These are phyloP conservation scores for Xanthia icteritia DNA, from an alignment of 2,888 invertebrate genomes.

Conservation along the genomic window DNA sequence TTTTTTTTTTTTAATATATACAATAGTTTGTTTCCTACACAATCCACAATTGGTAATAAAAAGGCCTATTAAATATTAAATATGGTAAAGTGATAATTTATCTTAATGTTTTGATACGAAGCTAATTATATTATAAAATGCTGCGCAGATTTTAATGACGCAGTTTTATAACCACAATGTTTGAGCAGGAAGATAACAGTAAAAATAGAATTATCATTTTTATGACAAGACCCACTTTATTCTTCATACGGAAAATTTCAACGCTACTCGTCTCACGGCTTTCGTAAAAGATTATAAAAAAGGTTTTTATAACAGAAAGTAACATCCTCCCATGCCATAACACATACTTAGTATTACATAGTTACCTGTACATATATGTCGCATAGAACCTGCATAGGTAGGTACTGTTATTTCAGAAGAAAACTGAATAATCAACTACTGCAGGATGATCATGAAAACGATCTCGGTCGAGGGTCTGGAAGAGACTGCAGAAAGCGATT, in stretches of 20 bases:
- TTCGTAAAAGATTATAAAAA: background rate
- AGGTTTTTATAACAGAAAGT: background rate
- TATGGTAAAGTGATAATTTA: background rate
- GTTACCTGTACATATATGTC: no score
- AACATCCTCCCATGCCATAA: background rate
- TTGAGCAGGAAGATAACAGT: slow-evolving; percentile 6
- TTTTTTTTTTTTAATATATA: no score
- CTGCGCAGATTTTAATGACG: slow-evolving; percentile 22
- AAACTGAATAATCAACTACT: no score
- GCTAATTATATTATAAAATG: background rate
- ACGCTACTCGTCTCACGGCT: background rate
- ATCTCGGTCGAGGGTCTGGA: no score
- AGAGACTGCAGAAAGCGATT: no score
- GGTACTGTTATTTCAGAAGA: no score
- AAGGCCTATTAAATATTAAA: background rate
- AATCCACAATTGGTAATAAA: background rate
- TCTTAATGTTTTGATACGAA: slow-evolving; percentile 18
- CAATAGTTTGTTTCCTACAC: background rate
- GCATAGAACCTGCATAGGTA: no score
- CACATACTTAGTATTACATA: no score
- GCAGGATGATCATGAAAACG: no score
- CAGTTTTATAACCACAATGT: slow-evolving; percentile 19
- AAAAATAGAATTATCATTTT: background rate
- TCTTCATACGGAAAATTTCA: background rate
- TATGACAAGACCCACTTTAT: slow-evolving; percentile 8